phyloP scores from a whole-genome alignment of 1,140 invertebrate genomes.

The Ruditapes philippinarum region DNA sequence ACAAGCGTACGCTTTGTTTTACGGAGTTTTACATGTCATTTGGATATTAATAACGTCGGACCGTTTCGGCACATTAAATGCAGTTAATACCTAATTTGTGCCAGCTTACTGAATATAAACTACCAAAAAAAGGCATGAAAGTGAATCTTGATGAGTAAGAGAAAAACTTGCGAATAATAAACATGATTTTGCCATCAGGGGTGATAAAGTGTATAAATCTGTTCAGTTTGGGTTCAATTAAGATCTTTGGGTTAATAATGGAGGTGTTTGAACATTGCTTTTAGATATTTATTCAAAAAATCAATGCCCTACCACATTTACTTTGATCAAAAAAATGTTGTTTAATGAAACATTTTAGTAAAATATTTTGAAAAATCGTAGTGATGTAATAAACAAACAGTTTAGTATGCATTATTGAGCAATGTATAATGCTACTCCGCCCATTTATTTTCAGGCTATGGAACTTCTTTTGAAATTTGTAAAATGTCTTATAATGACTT shows the following conservation, averaged over 20 bases:
- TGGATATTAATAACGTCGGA: slow-evolving; percentile 8
- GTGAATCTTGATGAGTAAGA: slow-evolving; percentile 22
- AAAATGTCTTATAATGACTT: too few relatives aligned
- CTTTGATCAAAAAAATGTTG: neutral
- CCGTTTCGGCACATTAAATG: neutral
- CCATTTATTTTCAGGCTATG: too few relatives aligned
- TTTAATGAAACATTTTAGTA: neutral
- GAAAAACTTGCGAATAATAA: slow-evolving; percentile 7
- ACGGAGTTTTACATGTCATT: slow-evolving; percentile 16
- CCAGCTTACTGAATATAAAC: slow-evolving; percentile 15
- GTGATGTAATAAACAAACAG: too few relatives aligned
- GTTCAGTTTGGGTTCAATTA: neutral
- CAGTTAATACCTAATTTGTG: slow-evolving; percentile 25
- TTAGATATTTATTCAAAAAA: neutral
- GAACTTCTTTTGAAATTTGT: too few relatives aligned
- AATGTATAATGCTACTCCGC: too few relatives aligned
- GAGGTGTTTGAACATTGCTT: neutral
- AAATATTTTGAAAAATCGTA: neutral
- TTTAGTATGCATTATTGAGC: too few relatives aligned
- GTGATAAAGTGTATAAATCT: neutral
- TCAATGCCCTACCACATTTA: neutral
- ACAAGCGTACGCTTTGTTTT: slow-evolving; percentile 17
- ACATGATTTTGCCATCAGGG: neutral
- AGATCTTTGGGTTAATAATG: too few relatives aligned
- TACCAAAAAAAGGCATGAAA: neutral